Evolutionary conservation across 2,113 vertebrate species (phyloP).

Genomic region (Hyperopisus bebe): DNA sequence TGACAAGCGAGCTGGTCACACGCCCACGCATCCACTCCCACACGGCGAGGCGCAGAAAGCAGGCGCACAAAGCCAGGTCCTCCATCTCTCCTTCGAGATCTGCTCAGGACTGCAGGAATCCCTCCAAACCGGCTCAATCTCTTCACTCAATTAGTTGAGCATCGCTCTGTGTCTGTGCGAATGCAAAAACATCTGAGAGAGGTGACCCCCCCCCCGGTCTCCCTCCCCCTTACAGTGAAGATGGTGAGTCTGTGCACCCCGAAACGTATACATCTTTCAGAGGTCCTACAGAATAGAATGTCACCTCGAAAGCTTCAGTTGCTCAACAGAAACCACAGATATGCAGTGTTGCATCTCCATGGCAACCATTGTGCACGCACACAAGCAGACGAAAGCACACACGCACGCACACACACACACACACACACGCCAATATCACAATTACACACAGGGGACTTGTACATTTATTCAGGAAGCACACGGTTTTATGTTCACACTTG

Average conservation of each 20-base stretch:
- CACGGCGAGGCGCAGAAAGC: not conserved
- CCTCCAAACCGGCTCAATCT: not conserved
- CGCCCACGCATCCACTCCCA: constrained; percentile 26
- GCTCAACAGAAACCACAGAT: constrained; percentile 4
- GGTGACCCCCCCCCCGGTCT: not conserved
- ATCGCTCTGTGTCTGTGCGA: not conserved
- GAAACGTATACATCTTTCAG: not conserved
- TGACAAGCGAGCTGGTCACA: constrained; percentile 19
- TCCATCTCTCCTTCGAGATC: not conserved
- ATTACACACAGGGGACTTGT: not conserved
- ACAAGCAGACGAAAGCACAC: not conserved
- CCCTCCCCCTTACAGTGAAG: not conserved
- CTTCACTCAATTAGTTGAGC: not conserved
- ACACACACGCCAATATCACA: not conserved
- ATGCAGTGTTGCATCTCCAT: constrained; percentile 19
- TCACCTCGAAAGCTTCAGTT: not conserved
- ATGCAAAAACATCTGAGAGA: not conserved
- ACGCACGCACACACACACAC: not conserved
- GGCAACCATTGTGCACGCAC: constrained; percentile 13
- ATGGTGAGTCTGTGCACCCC: not conserved
- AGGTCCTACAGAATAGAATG: not conserved
- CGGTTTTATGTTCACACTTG: not conserved
- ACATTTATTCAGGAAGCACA: not conserved
- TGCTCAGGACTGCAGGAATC: not conserved
- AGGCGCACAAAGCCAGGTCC: not conserved